Evolutionary conservation across 1,140 invertebrate species (phyloP).

Genomic region (Hypothenemus hampei): DNA sequence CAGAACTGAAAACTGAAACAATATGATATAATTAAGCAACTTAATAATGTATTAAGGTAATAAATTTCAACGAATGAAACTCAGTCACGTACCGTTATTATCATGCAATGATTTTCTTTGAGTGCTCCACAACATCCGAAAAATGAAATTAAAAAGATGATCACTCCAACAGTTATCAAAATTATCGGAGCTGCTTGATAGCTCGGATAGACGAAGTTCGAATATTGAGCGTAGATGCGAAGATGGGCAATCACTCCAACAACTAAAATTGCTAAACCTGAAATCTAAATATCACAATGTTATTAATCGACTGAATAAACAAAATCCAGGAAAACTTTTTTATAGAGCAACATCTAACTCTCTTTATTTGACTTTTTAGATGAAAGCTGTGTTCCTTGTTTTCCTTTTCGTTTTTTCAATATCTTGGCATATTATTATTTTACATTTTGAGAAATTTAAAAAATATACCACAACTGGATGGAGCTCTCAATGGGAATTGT

Average conservation of each 20-base stretch:
- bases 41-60: not conserved
- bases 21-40: constrained; percentile 4
- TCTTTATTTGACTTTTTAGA: too few relatives aligned
- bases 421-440: too few relatives aligned
- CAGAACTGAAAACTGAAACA: constrained; percentile 71
- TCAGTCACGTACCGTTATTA: constrained; percentile 63
- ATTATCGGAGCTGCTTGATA: constrained; percentile 71
- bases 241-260: constrained; percentile 64
- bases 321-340: too few relatives aligned
- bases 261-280: constrained; percentile 67
- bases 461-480: too few relatives aligned
- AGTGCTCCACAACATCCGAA: constrained; percentile 85
- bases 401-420: too few relatives aligned
- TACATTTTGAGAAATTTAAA: too few relatives aligned
- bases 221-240: constrained; percentile 61
- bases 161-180: constrained; percentile 76
- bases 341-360: too few relatives aligned
- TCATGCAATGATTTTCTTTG: constrained; percentile 83
- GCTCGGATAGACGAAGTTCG: constrained; percentile 61
- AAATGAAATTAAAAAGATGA: constrained; percentile 80
- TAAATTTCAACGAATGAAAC: not conserved
- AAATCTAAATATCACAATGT: too few relatives aligned
- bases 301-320: too few relatives aligned
- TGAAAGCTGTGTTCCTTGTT: too few relatives aligned
- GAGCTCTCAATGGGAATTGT: too few relatives aligned